Evolutionary conservation across 2,797 vertebrate species (phyloP), one percentile per base, ranked within the genome.

Genomic region (Microctenopoma lineatum): DNA sequence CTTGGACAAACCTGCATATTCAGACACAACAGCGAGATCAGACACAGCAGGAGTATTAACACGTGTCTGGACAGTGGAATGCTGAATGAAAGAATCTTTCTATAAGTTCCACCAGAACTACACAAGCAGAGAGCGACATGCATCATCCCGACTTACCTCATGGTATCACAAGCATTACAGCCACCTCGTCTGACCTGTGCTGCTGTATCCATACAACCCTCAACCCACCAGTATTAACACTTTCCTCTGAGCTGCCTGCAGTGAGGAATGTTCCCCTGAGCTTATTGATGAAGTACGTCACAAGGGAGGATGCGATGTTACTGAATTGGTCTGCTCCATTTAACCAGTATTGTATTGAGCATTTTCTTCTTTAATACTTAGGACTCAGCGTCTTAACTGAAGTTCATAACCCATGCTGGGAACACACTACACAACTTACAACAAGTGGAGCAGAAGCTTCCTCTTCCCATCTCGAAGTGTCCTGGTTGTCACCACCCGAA

Each of bases 131-230:
- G 16, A 42, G 50, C 1, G 5, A 39, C 60, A 32, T 32, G 38
- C 7, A 12, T 44, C 52, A 52, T 70, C 54, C 48, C 75, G 36
- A 52, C 26, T 75, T 70, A 81, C 78, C 73, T 81, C 84, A 60
- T 51, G 10, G 60, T 42, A 48, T 53, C 57, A 2, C 48, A 36
- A 59, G 36, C 29, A 44, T 66, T 14, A 4, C 60, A 42, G n/a
- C 50, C 42, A 42, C 54, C 25, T 54, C 38, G 10, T 55, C 56
- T 57, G 36, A 72, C 27, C 34, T 42, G 61, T 67, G 62, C 70
- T 66, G 45, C 76, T 81, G 76, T 66, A 32, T 47, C 65, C 34
- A 62, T 8, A 47, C 21, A 36, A 16, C 32, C 46, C 56, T 62
- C 41, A 26, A 7, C 12, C 41, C 34, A 8, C 1, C 51, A 65